Evolutionary conservation across 2,797 vertebrate species (phyloP).

Genomic region (Labroides dimidiatus): DNA sequence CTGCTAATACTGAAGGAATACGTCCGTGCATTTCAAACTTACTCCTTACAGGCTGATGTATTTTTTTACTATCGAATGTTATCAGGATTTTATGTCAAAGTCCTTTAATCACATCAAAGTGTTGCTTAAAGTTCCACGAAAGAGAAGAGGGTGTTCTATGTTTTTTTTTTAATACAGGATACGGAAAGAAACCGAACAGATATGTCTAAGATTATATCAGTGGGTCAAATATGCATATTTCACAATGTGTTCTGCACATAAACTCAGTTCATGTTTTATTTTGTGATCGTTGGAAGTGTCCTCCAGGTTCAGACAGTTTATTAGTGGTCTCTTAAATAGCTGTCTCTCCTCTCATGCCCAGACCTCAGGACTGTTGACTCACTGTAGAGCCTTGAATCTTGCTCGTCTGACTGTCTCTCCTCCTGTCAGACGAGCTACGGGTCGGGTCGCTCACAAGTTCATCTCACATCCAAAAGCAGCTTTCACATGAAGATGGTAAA

Average conservation of each 20-base stretch:
- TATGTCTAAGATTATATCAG: background rate
- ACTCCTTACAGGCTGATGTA: too few relatives aligned
- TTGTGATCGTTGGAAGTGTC: too few relatives aligned
- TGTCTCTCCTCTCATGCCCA: too few relatives aligned
- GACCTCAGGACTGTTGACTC: constrained; percentile 50
- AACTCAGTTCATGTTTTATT: background rate
- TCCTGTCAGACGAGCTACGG: background rate
- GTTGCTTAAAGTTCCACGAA: background rate
- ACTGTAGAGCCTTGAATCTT: constrained; percentile 21
- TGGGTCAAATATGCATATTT: background rate
- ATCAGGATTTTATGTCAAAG: background rate
- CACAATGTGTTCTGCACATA: background rate
- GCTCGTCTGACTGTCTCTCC: constrained; percentile 36
- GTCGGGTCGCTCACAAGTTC: constrained; percentile 36
- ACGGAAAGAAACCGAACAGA: background rate
- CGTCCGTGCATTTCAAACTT: background rate
- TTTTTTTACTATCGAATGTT: constrained; percentile 3
- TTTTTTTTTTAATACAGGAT: background rate
- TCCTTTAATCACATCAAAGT: background rate
- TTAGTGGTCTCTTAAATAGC: too few relatives aligned
- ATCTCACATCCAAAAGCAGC: constrained; percentile 7
- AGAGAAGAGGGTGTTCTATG: background rate
- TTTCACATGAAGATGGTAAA: constrained; percentile 33
- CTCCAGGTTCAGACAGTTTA: too few relatives aligned
- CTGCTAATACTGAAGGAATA: background rate